These are phyloP conservation scores for Scomber scombrus DNA, from an alignment of 2,113 vertebrate species.

Conservation along the genomic window DNA sequence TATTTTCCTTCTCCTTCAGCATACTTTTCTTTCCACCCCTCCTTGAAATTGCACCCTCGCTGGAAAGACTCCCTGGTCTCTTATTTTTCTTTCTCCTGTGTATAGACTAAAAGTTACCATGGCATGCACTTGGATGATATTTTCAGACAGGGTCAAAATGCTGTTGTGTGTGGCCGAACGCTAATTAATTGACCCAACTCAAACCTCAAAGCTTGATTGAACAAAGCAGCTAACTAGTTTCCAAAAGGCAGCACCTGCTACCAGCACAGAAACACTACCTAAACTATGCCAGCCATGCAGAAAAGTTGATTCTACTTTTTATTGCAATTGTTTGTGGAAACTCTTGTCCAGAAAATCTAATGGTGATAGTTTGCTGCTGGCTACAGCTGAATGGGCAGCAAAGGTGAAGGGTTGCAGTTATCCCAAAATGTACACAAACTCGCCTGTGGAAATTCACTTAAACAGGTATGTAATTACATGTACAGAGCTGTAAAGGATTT, in stretches of 20 bases:
- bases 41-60: conserved; percentile 60
- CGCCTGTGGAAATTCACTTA: background rate
- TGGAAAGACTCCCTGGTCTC: conserved; percentile 53
- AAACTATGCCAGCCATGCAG: conserved; percentile 24
- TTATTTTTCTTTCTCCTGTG: conserved; percentile 41
- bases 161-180: conserved; percentile 16
- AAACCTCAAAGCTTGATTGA: conserved; percentile 22
- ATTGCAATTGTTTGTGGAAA: conserved; percentile 44
- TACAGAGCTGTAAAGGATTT: background rate
- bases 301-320: conserved; percentile 28
- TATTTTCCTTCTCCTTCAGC: conserved; percentile 61
- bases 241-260: conserved; percentile 28
- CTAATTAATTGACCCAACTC: conserved; percentile 29
- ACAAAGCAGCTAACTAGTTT: conserved; percentile 25
- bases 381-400: conserved; percentile 37
- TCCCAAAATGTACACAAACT: conserved; percentile 31
- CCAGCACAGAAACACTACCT: conserved; percentile 4
- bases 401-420: conserved; percentile 48
- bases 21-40: conserved; percentile 53
- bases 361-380: conserved; percentile 12
- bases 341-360: conserved; percentile 33
- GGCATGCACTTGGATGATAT: conserved; percentile 13
- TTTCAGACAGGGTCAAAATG: conserved; percentile 34
- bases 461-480: conserved; percentile 37
- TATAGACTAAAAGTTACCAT: conserved; percentile 33